Evolutionary conservation across 2,888 invertebrate species (phyloP).

Genomic region (Tetanocera ferruginea): DNA sequence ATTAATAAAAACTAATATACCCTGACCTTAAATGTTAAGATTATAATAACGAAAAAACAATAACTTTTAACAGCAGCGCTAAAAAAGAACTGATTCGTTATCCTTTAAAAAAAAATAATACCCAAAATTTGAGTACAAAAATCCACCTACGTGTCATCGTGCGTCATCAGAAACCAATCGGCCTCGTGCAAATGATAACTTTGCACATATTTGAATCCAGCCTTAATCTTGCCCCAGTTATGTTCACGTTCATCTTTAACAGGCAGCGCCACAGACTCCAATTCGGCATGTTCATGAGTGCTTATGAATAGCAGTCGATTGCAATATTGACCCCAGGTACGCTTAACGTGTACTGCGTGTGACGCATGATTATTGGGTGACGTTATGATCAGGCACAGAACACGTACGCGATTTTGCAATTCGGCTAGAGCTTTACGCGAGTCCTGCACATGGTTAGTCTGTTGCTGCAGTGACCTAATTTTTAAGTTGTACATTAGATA

Average conservation of each 20-base stretch:
- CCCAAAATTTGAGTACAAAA: background rate
- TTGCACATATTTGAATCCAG: constrained; percentile 87
- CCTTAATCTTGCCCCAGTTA: constrained; percentile 95
- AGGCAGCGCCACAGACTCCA: constrained; percentile 84
- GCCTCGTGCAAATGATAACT: constrained; percentile 83
- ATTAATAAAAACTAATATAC: no score
- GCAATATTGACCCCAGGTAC: constrained; percentile 93
- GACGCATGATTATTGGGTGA: constrained; percentile 86
- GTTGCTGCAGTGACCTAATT: background rate
- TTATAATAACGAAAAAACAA: no score
- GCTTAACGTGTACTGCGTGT: constrained; percentile 90
- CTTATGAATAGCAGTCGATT: constrained; percentile 89
- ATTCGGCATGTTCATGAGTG: constrained; percentile 75
- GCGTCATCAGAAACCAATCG: constrained; percentile 97
- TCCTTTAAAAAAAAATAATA: background rate
- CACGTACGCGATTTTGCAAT: constrained; percentile 80
- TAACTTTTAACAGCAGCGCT: no score
- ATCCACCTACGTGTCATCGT: constrained; percentile 87
- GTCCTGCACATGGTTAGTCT: background rate
- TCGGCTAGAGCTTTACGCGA: background rate
- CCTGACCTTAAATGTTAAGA: no score
- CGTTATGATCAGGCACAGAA: constrained; percentile 96
- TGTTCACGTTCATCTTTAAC: constrained; percentile 88
- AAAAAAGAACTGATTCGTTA: no score
- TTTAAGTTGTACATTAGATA: background rate